Evolutionary conservation across 2,797 vertebrate genomes (phyloP), one percentile per base, ranked within the genome.

Genomic region (Scolopax rusticola): DNA sequence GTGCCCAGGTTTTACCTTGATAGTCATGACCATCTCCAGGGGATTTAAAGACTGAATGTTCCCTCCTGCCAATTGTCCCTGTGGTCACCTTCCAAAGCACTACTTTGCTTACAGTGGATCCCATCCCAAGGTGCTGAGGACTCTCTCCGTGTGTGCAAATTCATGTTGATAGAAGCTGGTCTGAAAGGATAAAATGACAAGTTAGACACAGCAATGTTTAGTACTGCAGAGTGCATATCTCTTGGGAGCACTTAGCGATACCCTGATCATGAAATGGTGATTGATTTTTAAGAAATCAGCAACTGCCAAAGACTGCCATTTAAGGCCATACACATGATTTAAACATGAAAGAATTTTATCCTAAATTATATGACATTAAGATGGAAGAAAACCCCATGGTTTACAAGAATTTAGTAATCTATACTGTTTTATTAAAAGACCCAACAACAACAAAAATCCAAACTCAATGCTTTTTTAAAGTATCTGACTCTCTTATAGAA

Each of bases 171-270:
- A 36, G 12, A 21, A 65, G 47, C 6, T 76, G 24, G 10, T 79
- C 41, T 47, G 41, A 65, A 16, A 71, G 12, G 15, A 15, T 41
- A 12, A 10, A 57, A 0, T 12, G 30, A 33, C 18, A 28, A 48
- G 6, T 33, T 57, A 51, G 15, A 12, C 8, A 68, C 6, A 13
- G 3, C 9, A 56, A 17, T 6, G 8, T 18, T 68, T 50, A 33
- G 28, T 41, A 28, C 9, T 50, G 36, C 11, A 54, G 40, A 30
- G 3, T 23, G 4, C 8, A 45, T 2, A 13, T 17, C 30, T 43
- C 33, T 27, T 77, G 16, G 6, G 9, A 11, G 0, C 9, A 53
- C 6, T n/a, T 53, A 51, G 1, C 65, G 1, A 1, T 50, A 19
- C 10, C 21, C 17, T 51, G 19, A 56, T 65, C 10, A 38, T 5